Conservation (phyloP, 2,888 invertebrate species). For the Phortica okadai region DNA sequence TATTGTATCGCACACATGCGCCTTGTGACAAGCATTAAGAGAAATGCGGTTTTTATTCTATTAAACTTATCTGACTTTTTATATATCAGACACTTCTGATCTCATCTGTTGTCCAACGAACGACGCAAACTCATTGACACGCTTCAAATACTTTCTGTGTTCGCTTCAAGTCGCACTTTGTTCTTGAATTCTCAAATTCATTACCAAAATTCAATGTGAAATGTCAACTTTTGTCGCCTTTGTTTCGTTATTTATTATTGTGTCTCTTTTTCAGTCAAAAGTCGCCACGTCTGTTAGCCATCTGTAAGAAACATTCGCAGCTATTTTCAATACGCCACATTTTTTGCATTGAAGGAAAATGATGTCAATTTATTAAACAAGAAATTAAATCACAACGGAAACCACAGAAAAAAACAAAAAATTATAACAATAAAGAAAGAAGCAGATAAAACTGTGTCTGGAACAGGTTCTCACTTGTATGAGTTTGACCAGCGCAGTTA, state of each 20-base stretch:
- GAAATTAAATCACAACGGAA: constrained; percentile 7
- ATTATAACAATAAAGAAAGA: neutral
- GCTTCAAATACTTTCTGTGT: no score
- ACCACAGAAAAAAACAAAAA: neutral
- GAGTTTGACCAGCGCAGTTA: neutral
- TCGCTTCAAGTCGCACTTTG: no score
- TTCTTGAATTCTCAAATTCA: neutral
- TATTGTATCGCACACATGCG: no score
- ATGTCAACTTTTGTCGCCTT: neutral
- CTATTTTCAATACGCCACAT: neutral
- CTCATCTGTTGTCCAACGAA: no score
- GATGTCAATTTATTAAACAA: constrained; percentile 27
- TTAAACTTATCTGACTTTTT: no score
- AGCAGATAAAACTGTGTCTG: neutral
- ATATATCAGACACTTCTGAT: no score
- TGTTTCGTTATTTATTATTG: neutral
- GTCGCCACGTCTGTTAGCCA: neutral
- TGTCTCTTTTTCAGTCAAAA: neutral
- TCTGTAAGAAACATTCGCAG: neutral
- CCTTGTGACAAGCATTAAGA: constrained; percentile 1
- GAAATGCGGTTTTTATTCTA: neutral
- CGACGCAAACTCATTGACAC: no score
- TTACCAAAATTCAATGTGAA: neutral
- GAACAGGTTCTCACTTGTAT: neutral
- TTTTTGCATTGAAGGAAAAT: constrained; percentile 25